A percentile compares a stretch with the other conserved stretches of the same genome.
Conservation (phyloP, 2,113 vertebrate species). For the Hippolais icterina region DNA sequence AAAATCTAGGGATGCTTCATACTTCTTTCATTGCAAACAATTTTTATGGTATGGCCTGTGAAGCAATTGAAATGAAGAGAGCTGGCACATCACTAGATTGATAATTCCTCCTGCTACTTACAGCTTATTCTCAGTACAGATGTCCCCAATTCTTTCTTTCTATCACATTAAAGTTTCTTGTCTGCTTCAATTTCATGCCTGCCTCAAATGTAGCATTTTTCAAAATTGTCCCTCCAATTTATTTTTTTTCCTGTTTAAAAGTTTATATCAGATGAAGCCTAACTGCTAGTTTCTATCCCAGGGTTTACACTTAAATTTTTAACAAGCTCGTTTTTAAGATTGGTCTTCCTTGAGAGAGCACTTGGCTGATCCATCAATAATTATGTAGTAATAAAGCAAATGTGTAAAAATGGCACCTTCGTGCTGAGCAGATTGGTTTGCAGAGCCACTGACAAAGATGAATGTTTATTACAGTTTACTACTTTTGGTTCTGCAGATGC, state of each 20-base stretch:
- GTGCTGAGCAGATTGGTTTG: constrained; percentile 23
- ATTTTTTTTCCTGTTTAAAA: background rate
- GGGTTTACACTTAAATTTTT: constrained; percentile 26
- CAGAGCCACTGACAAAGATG: constrained; percentile 31
- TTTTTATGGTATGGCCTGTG: constrained; percentile 42
- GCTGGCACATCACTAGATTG: constrained; percentile 61
- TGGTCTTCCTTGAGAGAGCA: constrained; percentile 31
- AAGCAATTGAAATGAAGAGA: constrained; percentile 64
- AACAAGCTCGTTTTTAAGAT: constrained; percentile 27
- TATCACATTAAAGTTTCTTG: constrained; percentile 55
- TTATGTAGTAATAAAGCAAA: constrained; percentile 49
- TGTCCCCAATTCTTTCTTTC: constrained; percentile 60
- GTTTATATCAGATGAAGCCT: constrained; percentile 24
- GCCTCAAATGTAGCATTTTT: constrained; percentile 26
- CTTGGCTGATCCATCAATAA: constrained; percentile 56
- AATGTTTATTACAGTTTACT: constrained; percentile 48
- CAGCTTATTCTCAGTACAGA: constrained; percentile 56
- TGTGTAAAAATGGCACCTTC: constrained; percentile 39
- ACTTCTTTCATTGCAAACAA: constrained; percentile 50
- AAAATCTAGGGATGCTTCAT: constrained; percentile 33
- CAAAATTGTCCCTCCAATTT: constrained; percentile 11
- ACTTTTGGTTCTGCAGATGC: constrained; percentile 28
- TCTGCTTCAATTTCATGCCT: constrained; percentile 57
- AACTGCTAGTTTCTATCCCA: constrained; percentile 18
- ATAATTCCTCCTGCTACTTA: constrained; percentile 62